Evolutionary conservation across 2,888 invertebrate species (phyloP).

Genomic region (Marronus borbonicus): DNA sequence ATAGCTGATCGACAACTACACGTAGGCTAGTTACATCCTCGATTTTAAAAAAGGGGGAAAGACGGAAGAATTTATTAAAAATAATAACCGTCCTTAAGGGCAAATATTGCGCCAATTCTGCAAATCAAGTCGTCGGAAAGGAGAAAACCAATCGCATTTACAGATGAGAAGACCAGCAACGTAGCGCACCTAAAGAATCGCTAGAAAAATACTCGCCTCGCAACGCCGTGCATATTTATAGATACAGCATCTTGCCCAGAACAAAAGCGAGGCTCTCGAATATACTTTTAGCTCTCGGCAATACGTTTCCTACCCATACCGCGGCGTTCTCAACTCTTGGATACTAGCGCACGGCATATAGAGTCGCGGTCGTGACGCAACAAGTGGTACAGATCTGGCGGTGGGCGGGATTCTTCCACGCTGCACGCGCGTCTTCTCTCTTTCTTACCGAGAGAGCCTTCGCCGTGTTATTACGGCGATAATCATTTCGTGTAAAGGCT

Average conservation of each 20-base stretch:
- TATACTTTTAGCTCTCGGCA: neutral
- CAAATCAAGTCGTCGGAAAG: neutral
- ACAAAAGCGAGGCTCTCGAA: slow-evolving; percentile 20
- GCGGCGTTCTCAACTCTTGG: neutral
- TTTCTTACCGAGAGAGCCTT: neutral
- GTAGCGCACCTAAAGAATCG: slow-evolving; percentile 1
- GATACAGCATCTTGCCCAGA: neutral
- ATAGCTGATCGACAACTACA: no score
- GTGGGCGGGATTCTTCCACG: slow-evolving; percentile 59
- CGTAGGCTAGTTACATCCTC: no score
- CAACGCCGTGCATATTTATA: slow-evolving; percentile 3
- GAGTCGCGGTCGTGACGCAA: slow-evolving; percentile 57
- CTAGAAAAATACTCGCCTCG: slow-evolving; percentile 19
- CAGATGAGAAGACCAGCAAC: no score
- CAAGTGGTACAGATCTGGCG: slow-evolving; percentile 56
- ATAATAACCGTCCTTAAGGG: no score
- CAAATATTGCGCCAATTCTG: no score
- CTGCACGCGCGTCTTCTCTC: slow-evolving; percentile 55
- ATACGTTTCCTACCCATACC: slow-evolving; percentile 5
- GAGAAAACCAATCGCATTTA: slow-evolving; percentile 24
- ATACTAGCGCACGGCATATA: neutral
- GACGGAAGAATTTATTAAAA: no score
- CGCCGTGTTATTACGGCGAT: slow-evolving; percentile 64
- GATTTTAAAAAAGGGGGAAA: no score
- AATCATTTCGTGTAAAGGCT: slow-evolving; percentile 61